Conservation (phyloP, 2,113 vertebrate species). For the Apodemus sylvaticus region DNA sequence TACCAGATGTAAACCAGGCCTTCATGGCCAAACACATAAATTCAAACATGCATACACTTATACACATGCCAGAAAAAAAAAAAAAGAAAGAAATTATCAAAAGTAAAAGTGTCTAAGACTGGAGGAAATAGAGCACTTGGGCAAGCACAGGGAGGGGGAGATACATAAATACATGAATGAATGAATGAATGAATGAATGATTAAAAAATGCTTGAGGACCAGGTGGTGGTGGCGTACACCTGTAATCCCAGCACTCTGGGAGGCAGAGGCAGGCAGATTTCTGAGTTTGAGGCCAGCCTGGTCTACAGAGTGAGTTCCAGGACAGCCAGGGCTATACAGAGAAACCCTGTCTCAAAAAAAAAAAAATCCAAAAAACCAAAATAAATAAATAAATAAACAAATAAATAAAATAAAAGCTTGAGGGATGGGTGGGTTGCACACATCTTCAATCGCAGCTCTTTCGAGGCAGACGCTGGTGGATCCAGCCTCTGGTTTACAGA, state of each 20-base stretch:
- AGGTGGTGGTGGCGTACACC: too few relatives aligned
- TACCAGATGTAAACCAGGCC: background rate
- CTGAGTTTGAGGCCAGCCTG: too few relatives aligned
- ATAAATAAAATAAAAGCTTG: background rate
- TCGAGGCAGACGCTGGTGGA: background rate
- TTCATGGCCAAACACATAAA: background rate
- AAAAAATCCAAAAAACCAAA: too few relatives aligned
- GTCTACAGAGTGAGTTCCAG: too few relatives aligned
- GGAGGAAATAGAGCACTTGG: too few relatives aligned
- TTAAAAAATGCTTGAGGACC: too few relatives aligned
- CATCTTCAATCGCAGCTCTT: background rate
- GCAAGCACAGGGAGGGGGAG: background rate
- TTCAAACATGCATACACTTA: too few relatives aligned
- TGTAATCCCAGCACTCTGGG: too few relatives aligned
- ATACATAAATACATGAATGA: background rate
- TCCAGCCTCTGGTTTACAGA: background rate
- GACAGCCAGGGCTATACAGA: too few relatives aligned
- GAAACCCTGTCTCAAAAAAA: too few relatives aligned
- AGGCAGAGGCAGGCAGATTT: too few relatives aligned
- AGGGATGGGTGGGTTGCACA: background rate
- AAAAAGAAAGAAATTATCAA: background rate
- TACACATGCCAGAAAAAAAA: background rate
- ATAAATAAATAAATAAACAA: background rate
- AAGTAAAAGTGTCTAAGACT: background rate
- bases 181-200: background rate